phyloP scores from a whole-genome alignment of 1,140 invertebrate species.

The Atopsyche davidsoni region DNA sequence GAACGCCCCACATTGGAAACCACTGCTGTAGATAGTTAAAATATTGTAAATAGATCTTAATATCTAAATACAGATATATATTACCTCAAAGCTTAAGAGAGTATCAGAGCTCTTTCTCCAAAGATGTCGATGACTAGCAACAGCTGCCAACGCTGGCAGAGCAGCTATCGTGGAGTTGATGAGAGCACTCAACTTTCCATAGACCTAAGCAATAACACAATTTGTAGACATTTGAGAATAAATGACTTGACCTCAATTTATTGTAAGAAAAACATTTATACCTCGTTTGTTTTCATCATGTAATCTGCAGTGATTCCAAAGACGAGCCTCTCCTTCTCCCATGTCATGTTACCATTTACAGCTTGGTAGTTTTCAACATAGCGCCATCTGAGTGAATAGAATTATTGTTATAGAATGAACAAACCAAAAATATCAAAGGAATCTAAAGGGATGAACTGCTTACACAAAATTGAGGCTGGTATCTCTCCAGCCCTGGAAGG shows the following conservation, averaged over 20 bases:
- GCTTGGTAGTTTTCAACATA: conserved; percentile 46
- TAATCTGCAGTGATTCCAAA: conserved; percentile 43
- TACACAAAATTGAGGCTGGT: conserved; percentile 60
- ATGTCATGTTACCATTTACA: conserved; percentile 46
- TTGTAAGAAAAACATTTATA: conserved; percentile 5
- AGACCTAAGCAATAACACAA: conserved; percentile 31
- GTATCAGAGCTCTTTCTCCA: conserved; percentile 47
- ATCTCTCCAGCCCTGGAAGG: conserved; percentile 66
- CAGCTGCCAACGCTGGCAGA: conserved; percentile 39
- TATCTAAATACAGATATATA: not conserved
- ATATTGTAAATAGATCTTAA: not conserved
- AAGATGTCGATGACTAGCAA: conserved; percentile 41
- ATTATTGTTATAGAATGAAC: not conserved
- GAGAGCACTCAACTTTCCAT: conserved; percentile 41
- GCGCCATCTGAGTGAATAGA: conserved; percentile 36
- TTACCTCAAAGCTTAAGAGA: conserved; percentile 43
- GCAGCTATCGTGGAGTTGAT: conserved; percentile 45
- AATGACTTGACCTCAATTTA: not conserved
- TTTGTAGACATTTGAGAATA: not conserved
- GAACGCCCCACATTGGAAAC: too few species aligned
- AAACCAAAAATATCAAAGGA: conserved; percentile 6
- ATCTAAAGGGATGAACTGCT: conserved; percentile 23
- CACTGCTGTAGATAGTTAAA: too few species aligned
- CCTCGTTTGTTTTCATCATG: conserved; percentile 41
- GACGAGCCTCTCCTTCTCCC: conserved; percentile 43